A percentile compares a stretch with the other conserved stretches of the same genome.
Conservation (phyloP, 2,113 vertebrate species). For the Periophthalmodon schlosseri region DNA sequence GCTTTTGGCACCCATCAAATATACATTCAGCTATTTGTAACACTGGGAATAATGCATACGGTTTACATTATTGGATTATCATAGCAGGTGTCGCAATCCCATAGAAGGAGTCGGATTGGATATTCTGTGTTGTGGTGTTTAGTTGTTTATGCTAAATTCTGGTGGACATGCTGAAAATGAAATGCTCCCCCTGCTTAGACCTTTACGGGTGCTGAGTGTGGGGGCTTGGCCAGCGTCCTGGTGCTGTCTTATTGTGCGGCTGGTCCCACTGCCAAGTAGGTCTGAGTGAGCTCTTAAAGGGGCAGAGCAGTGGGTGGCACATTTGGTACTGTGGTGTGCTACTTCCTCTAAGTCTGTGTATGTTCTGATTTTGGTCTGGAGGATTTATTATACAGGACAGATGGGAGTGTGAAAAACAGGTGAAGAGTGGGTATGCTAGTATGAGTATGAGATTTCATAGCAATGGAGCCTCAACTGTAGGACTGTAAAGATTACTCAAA, state of each 20-base stretch:
- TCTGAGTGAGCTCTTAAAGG: constrained; percentile 63
- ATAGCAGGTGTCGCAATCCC: constrained; percentile 53
- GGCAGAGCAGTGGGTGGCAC: constrained; percentile 6
- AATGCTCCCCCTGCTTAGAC: constrained; percentile 45
- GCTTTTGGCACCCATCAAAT: constrained; percentile 43
- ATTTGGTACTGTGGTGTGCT: background rate
- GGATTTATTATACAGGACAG: too few species aligned
- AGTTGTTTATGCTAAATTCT: constrained; percentile 64
- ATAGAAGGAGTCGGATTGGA: constrained; percentile 26
- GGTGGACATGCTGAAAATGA: constrained; percentile 49
- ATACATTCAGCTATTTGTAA: constrained; percentile 54
- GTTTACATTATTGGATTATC: constrained; percentile 45
- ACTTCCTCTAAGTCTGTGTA: background rate
- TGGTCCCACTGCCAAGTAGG: constrained; percentile 53
- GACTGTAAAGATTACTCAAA: too few species aligned
- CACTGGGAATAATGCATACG: constrained; percentile 57
- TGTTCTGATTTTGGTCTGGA: background rate
- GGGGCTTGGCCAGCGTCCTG: constrained; percentile 57
- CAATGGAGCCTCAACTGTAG: too few species aligned
- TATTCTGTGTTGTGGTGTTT: constrained; percentile 38
- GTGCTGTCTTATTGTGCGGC: constrained; percentile 61
- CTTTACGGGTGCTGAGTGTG: constrained; percentile 52
- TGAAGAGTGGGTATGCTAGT: too few species aligned
- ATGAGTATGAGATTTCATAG: too few species aligned
- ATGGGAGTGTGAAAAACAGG: too few species aligned